A percentile compares a stretch with the other conserved stretches of the same genome.
Conservation (phyloP, 2,888 invertebrate species). For the Synanthedon tipuliformis region DNA sequence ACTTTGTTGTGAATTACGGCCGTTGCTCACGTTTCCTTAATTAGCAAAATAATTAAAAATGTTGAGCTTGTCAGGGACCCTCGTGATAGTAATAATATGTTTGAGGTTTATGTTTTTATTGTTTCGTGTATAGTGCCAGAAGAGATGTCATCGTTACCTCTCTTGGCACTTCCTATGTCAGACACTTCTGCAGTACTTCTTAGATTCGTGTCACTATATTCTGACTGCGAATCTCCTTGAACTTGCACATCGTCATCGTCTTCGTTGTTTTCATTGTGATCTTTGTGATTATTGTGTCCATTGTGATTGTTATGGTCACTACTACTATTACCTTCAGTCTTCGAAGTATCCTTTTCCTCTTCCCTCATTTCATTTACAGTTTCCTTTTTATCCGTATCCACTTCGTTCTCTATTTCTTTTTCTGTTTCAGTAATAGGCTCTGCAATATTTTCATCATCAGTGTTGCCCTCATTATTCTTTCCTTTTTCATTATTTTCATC, state of each 20-base stretch:
- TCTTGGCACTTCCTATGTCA: conserved; percentile 52
- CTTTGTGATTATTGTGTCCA: conserved; percentile 19
- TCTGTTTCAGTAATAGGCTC: conserved; percentile 5
- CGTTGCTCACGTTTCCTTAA: conserved; percentile 61
- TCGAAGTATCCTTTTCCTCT: conserved; percentile 8
- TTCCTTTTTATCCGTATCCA: conserved; percentile 15
- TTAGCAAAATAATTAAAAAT: conserved; percentile 68
- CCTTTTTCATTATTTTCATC: conserved; percentile 13
- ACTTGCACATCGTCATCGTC: conserved; percentile 69
- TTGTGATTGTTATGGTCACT: conserved; percentile 12
- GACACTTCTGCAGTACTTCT: conserved; percentile 46
- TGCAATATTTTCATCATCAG: conserved; percentile 3
- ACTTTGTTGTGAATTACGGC: conserved; percentile 58
- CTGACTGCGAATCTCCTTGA: conserved; percentile 55
- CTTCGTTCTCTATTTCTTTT: conserved; percentile 9
- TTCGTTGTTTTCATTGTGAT: conserved; percentile 19
- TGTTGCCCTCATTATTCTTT: conserved; percentile 3
- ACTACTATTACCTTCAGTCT: conserved; percentile 12
- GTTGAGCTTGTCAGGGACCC: conserved; percentile 65
- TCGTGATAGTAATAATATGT: conserved; percentile 37
- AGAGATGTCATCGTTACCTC: conserved; percentile 55
- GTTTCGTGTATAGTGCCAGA: conserved; percentile 57
- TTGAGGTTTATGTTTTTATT: conserved; percentile 43
- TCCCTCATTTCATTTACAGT: conserved; percentile 14
- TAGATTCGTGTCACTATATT: conserved; percentile 49